Conservation (phyloP, 2,797 vertebrate genomes). For the Psittacula derbiana region DNA sequence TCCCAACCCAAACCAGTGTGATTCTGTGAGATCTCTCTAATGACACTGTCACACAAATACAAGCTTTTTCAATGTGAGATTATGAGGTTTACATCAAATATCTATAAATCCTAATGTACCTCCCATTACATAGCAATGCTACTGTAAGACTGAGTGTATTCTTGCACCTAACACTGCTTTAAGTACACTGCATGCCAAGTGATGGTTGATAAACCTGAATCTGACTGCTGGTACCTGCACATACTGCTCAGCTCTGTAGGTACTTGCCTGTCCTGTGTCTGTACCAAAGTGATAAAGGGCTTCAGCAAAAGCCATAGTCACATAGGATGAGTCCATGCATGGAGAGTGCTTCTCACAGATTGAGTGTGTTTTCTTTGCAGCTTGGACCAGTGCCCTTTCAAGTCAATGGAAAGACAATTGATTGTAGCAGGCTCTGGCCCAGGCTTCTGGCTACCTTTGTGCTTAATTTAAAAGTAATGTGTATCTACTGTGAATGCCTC, state of each 20-base stretch:
- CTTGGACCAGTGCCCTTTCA: not conserved
- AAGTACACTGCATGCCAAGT: not conserved
- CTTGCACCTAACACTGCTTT: not conserved
- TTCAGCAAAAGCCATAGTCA: not conserved
- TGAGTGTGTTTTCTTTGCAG: not conserved
- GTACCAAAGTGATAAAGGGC: not conserved
- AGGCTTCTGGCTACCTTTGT: constrained; percentile 11
- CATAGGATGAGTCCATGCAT: not conserved
- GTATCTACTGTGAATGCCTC: not conserved
- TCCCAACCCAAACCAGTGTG: not conserved
- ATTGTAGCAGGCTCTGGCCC: constrained; percentile 16
- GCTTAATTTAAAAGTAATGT: not conserved
- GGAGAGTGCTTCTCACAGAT: not conserved
- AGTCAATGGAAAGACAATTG: not conserved
- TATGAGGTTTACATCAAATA: not conserved
- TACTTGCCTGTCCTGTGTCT: not conserved
- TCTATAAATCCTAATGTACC: not conserved
- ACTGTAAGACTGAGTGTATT: not conserved
- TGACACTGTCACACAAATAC: not conserved
- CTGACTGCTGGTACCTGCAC: not conserved
- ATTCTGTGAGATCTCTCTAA: not conserved
- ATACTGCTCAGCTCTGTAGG: not conserved
- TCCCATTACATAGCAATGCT: not conserved
- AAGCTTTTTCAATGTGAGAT: not conserved
- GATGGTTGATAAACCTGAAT: not conserved